phyloP scores from a whole-genome alignment of 2,888 invertebrate genomes.

The Punctoribates punctum region DNA sequence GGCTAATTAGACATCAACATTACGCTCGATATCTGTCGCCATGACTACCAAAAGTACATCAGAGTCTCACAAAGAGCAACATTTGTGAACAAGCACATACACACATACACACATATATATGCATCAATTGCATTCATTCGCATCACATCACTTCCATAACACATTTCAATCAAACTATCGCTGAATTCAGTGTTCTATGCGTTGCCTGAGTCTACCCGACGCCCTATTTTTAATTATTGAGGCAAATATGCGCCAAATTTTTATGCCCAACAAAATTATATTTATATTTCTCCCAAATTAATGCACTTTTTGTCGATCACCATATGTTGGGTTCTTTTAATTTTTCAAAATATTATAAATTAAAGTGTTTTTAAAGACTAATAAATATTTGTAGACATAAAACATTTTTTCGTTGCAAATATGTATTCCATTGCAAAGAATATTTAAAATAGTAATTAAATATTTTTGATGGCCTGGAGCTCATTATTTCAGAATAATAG shows the following conservation, averaged over 20 bases:
- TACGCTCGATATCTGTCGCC: constrained; percentile 13
- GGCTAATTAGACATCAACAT: constrained; percentile 32
- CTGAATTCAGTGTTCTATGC: neutral
- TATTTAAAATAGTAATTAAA: constrained; percentile 33
- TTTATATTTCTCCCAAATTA: neutral
- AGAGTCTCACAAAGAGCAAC: neutral
- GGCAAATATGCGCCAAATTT: neutral
- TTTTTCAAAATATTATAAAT: constrained; percentile 23
- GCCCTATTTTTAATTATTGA: constrained; percentile 34
- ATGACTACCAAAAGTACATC: constrained; percentile 24
- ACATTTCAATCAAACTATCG: constrained; percentile 28
- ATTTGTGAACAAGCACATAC: neutral
- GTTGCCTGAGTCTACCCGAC: neutral
- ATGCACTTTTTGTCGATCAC: constrained; percentile 6
- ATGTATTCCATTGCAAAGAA: neutral
- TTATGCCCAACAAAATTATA: neutral
- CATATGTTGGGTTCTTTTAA: constrained; percentile 4
- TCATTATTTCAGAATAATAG: constrained; percentile 30
- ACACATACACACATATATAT: neutral
- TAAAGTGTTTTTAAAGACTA: neutral
- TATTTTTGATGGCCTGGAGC: constrained; percentile 30
- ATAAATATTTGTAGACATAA: constrained; percentile 27
- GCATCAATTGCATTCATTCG: constrained; percentile 20
- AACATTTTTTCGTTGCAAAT: constrained; percentile 3
- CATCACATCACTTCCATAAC: constrained; percentile 29